Conservation (phyloP, 2,888 invertebrate species). For the Acleris cristana region DNA sequence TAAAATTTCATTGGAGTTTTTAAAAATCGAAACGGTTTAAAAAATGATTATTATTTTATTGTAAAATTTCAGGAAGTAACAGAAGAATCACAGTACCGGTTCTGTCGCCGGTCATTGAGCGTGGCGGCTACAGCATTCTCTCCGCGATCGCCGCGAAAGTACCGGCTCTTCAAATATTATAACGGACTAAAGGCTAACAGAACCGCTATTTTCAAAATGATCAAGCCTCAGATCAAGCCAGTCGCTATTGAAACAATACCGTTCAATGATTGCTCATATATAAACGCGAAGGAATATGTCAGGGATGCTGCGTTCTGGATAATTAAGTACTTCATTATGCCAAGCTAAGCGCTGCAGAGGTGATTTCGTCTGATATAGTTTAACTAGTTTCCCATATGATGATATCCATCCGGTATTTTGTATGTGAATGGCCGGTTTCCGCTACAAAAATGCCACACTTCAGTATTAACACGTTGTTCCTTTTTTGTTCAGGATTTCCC, state of each 20-base stretch:
- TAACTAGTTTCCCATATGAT: conserved; percentile 12
- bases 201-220: conserved; percentile 29
- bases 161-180: conserved; percentile 32
- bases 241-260: conserved; percentile 8
- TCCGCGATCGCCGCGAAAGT: conserved; percentile 28
- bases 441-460: conserved; percentile 10
- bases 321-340: conserved; percentile 15
- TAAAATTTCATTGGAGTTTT: neutral
- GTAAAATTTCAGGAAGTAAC: conserved; percentile 42
- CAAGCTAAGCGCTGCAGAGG: conserved; percentile 2
- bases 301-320: too few relatives aligned
- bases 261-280: neutral
- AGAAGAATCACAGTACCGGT: conserved; percentile 41
- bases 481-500: neutral
- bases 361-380: conserved; percentile 15
- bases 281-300: too few relatives aligned
- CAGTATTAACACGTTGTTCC: conserved; percentile 11
- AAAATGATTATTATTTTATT: conserved; percentile 2
- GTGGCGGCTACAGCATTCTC: conserved; percentile 48
- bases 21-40: conserved; percentile 1
- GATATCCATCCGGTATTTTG: conserved; percentile 18
- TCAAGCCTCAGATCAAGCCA: conserved; percentile 12
- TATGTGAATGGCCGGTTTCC: conserved; percentile 14
- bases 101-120: conserved; percentile 55
- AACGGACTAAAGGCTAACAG: conserved; percentile 24